Conservation (phyloP, 2,797 vertebrate species). For the Anguilla pacifica region DNA sequence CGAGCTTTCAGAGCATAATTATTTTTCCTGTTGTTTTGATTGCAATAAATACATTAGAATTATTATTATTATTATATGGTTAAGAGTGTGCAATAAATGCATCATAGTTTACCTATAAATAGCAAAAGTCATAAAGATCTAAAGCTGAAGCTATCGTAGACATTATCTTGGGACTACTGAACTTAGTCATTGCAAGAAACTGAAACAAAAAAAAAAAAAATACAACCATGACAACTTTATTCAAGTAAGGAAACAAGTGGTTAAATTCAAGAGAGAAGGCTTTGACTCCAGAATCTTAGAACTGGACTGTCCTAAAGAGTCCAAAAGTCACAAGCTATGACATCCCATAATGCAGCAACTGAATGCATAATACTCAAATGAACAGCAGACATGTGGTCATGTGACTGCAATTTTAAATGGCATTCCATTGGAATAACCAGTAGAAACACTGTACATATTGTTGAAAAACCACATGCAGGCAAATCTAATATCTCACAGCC, state of each 20-base stretch:
- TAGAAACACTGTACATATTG: not conserved
- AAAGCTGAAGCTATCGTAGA: not conserved
- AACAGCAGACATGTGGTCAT: not conserved
- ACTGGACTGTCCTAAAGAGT: not conserved
- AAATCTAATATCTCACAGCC: conserved; percentile 6
- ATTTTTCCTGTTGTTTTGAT: no score
- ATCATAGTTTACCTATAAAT: not conserved
- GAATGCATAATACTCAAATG: not conserved
- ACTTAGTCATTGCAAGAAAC: not conserved
- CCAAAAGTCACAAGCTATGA: not conserved
- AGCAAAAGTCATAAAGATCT: not conserved
- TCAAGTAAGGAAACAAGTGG: conserved; percentile 1
- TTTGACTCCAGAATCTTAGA: not conserved
- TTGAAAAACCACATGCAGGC: not conserved
- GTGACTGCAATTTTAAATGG: not conserved
- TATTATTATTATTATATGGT: no score
- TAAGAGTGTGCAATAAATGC: no score
- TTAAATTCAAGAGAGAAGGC: not conserved
- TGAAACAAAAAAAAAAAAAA: not conserved
- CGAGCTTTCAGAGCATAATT: no score
- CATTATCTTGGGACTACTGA: not conserved
- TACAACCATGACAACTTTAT: not conserved
- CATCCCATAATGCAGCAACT: not conserved
- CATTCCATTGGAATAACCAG: not conserved
- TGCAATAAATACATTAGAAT: no score